Conservation (phyloP, 2,113 vertebrate species). For the Athene cunicularia region DNA sequence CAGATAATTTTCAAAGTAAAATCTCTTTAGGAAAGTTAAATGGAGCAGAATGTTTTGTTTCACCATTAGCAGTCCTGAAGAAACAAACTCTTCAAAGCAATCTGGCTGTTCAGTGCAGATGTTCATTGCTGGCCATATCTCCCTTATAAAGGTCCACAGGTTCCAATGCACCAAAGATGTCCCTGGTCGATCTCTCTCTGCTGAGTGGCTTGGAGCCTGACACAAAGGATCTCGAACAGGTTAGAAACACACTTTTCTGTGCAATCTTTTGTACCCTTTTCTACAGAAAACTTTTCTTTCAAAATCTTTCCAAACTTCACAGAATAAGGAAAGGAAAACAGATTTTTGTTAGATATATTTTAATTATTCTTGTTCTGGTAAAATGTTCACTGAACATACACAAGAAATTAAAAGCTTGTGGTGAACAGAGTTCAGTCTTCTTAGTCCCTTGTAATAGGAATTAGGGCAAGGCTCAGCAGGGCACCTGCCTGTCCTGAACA, state of each 20-base stretch:
- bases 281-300: background rate
- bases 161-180: constrained; percentile 69
- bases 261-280: background rate
- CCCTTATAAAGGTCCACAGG: constrained; percentile 13
- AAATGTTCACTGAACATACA: background rate
- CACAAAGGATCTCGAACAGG: constrained; percentile 69
- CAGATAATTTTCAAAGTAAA: background rate
- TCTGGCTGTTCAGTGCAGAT: background rate
- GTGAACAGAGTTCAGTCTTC: background rate
- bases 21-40: background rate
- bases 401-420: background rate
- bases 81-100: background rate
- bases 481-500: background rate
- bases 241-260: background rate
- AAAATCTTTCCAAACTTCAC: background rate
- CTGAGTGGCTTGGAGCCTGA: constrained; percentile 75
- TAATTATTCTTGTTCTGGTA: background rate
- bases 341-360: background rate
- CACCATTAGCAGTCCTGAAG: background rate
- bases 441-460: background rate
- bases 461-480: background rate
- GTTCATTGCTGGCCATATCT: background rate
- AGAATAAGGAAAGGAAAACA: background rate
- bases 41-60: background rate
- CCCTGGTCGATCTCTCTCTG: constrained; percentile 75